Evolutionary conservation across 2,113 vertebrate genomes (phyloP).

Genomic region (Numenius arquata): DNA sequence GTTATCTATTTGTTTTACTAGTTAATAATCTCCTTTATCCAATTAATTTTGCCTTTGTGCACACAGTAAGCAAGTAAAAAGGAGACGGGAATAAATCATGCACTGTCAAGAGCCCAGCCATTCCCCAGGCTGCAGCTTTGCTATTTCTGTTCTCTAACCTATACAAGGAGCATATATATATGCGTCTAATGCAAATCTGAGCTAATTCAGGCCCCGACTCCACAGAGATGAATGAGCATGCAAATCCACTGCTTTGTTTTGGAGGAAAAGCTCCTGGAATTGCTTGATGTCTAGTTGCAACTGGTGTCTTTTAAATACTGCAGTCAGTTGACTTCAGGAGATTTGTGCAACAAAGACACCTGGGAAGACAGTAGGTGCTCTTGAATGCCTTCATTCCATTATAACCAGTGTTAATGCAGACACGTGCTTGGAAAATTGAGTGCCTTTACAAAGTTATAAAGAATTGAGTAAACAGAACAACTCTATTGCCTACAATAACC

Average conservation of each 20-base stretch:
- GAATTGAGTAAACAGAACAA: not conserved
- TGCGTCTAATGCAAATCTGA: conserved; percentile 25
- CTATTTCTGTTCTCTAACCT: conserved; percentile 23
- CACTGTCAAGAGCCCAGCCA: not conserved
- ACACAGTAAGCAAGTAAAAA: conserved; percentile 21
- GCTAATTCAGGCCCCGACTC: conserved; percentile 23
- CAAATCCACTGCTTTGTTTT: conserved; percentile 48
- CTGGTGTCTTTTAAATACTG: conserved; percentile 28
- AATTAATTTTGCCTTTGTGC: conserved; percentile 23
- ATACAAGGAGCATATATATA: not conserved
- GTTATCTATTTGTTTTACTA: conserved; percentile 19
- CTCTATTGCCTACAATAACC: not conserved
- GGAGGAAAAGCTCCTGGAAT: conserved; percentile 36
- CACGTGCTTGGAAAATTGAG: not conserved
- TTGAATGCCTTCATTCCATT: not conserved
- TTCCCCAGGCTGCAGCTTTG: not conserved
- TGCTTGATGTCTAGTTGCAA: conserved; percentile 30
- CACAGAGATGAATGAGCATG: conserved; percentile 55
- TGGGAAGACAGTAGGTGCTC: not conserved
- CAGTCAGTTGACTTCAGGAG: not conserved
- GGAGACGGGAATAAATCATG: not conserved
- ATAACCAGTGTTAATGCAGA: not conserved
- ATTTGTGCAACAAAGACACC: not conserved
- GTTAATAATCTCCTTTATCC: conserved; percentile 9
- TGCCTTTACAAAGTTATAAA: not conserved